phyloP scores from a whole-genome alignment of 1,140 invertebrate genomes.

The Pteromalus puparum region DNA sequence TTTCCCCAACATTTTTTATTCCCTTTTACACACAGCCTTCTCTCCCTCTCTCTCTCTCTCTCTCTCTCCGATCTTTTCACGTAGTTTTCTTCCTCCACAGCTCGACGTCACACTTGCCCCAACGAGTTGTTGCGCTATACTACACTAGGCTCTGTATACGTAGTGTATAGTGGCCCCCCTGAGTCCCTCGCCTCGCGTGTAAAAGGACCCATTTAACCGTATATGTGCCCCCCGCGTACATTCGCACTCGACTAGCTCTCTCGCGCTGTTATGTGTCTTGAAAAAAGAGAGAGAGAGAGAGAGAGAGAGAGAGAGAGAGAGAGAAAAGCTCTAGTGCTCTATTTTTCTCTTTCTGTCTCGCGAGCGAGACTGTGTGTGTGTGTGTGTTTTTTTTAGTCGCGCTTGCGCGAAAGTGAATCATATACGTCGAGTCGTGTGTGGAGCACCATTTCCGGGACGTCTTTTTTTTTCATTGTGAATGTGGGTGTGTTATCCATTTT shows the following conservation, averaged over 20 bases:
- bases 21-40: conserved; percentile 48
- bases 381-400: neutral
- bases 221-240: conserved; percentile 21
- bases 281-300: too few species aligned
- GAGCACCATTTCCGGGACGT: conserved; percentile 3
- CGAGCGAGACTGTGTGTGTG: neutral
- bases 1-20: conserved; percentile 51
- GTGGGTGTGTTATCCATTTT: neutral
- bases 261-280: conserved; percentile 19
- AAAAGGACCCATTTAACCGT: conserved; percentile 47
- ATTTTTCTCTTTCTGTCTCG: conserved; percentile 47
- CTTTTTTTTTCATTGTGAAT: neutral
- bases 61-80: conserved; percentile 52
- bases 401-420: conserved; percentile 29
- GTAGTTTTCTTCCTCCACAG: neutral
- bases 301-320: neutral
- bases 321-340: conserved; percentile 38
- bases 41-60: too few species aligned
- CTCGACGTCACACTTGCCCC: neutral
- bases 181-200: neutral
- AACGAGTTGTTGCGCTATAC: neutral
- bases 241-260: conserved; percentile 32
- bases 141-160: neutral
- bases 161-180: neutral
- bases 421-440: conserved; percentile 8